Base-by-base conservation (phyloP, 2,797 vertebrate species). In the Otolemur crassicaudatus region DNA sequence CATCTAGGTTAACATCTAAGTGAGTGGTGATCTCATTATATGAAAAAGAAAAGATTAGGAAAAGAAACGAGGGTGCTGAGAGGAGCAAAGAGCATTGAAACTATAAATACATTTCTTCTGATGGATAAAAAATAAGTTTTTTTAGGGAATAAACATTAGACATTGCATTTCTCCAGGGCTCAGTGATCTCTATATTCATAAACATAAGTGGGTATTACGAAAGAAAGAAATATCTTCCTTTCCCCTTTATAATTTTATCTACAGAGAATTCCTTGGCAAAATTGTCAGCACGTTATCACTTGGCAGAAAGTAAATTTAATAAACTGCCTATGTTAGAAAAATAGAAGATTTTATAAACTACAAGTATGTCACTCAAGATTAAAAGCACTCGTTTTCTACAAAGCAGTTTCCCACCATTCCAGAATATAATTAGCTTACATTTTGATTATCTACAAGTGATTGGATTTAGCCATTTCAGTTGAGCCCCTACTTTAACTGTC, bases 361-460 rank as follows among this genome's bases (percentile, higher is more conserved):
- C 96, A 96, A 98, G 40, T 97, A 96, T 97, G 81, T 94, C 63
- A 46, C 93, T 97, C 95, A 97, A 96, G 95, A 98, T 98, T 92
- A 92, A 97, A 97, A 69, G n/a, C 92, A 94, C 49, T 91, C 96
- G 96, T 97, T 97, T 97, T 97, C 96, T 98, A 98, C 34, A 95
- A 92, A 91, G 80, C 95, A 94, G 80, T 97, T 97, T 95, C 91
- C 85, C n/a, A 93, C 29, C 95, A 97, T 97, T 96, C 92, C 79
- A 96, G 94, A 77, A 98, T 97, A 97, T 97, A 97, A 97, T 98
- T 97, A 97, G 65, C 93, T 97, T 96, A 81, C 56, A 97, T 96
- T 94, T 88, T 94, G 65, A 95, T 97, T 96, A 96, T 91, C 75
- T 97, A 67, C 61, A 92, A 93, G 81, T 1, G 27, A 95, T 97